Percentiles rank a stretch among this genome's conserved stretches.
phyloP scores from a whole-genome alignment of 2,888 invertebrate species.

The Colostygia pectinataria region DNA sequence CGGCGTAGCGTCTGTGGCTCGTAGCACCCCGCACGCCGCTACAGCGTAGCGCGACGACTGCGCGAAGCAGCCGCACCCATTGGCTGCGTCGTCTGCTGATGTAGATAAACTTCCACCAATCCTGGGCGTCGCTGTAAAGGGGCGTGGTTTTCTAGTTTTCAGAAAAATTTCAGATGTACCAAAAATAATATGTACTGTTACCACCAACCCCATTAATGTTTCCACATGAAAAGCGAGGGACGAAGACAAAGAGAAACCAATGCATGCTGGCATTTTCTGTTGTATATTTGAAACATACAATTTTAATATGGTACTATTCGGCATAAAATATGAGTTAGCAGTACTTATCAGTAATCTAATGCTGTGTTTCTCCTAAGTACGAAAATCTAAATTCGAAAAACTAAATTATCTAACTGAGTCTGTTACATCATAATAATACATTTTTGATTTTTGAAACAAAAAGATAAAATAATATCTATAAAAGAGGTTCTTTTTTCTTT shows the following conservation, averaged over 20 bases:
- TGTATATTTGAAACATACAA: constrained; percentile 2
- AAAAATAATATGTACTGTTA: constrained; percentile 53
- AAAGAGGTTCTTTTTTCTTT: no score
- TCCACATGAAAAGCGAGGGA: constrained; percentile 48
- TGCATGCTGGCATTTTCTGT: constrained; percentile 21
- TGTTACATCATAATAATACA: no score
- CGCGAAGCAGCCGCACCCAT: constrained; percentile 68
- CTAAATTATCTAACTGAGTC: no score
- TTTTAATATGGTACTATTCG: no score
- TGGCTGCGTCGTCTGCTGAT: constrained; percentile 64
- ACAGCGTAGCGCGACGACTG: constrained; percentile 69
- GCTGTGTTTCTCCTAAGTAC: no score
- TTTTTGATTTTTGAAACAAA: no score
- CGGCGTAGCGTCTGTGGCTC: constrained; percentile 73
- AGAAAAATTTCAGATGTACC: constrained; percentile 75
- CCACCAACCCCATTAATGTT: constrained; percentile 54
- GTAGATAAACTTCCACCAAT: constrained; percentile 67
- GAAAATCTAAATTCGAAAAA: no score
- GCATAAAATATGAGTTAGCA: neutral
- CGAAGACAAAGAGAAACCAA: constrained; percentile 30
- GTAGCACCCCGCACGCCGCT: constrained; percentile 71
- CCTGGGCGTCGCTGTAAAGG: constrained; percentile 61
- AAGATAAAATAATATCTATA: no score
- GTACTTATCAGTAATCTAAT: neutral
- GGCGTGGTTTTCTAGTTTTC: constrained; percentile 76